Evolutionary conservation across 2,797 vertebrate genomes (phyloP).

Genomic region (Halcyon leucocephala): DNA sequence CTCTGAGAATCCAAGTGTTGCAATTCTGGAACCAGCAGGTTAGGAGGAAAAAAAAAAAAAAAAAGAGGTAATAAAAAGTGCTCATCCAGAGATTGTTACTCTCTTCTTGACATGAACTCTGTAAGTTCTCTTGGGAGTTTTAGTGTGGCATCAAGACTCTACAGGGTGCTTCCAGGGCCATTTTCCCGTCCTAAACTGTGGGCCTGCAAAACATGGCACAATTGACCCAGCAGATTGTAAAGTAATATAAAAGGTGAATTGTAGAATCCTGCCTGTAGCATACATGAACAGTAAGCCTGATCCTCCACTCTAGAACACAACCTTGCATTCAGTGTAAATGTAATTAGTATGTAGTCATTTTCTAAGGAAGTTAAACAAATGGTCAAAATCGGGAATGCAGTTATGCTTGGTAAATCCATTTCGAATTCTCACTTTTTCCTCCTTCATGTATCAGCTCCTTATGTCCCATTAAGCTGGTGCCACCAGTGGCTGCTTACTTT

Average conservation of each 20-base stretch:
- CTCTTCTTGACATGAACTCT: background rate
- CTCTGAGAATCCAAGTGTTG: background rate
- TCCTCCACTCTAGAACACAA: background rate
- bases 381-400: background rate
- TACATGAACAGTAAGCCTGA: background rate
- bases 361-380: background rate
- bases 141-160: background rate
- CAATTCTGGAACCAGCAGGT: background rate
- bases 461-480: background rate
- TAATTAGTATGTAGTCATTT: background rate
- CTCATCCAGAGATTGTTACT: background rate
- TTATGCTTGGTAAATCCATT: background rate
- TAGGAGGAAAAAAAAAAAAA: background rate
- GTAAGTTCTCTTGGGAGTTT: background rate
- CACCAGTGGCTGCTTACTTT: background rate
- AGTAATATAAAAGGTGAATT: background rate
- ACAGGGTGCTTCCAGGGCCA: background rate
- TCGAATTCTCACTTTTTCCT: background rate
- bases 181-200: background rate
- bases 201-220: background rate
- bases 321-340: background rate
- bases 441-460: background rate
- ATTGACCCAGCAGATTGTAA: background rate
- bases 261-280: background rate
- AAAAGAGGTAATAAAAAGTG: background rate